Evolutionary conservation across 2,113 vertebrate genomes (phyloP).

Genomic region (Girardinichthys multiradiatus): DNA sequence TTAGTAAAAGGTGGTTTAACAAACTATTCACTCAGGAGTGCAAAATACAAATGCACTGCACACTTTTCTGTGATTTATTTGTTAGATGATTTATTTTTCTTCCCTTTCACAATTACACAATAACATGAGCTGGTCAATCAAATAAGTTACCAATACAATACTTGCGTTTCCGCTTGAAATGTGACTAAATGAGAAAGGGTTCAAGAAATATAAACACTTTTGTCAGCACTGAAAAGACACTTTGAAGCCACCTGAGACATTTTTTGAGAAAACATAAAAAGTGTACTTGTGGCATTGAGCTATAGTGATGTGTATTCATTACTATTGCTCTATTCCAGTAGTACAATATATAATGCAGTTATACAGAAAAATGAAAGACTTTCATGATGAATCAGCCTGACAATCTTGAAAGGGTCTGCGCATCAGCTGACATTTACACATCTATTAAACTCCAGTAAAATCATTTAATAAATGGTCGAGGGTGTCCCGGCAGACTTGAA

Average conservation of each 20-base stretch:
- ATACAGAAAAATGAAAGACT: slow-evolving; percentile 15
- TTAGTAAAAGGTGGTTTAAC: too few species aligned
- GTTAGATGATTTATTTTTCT: background rate
- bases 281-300: slow-evolving; percentile 3
- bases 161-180: background rate
- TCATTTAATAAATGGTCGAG: slow-evolving; percentile 67
- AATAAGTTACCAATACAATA: background rate
- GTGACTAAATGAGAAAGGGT: too few species aligned
- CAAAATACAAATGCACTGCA: background rate
- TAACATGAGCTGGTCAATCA: background rate
- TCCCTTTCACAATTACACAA: background rate
- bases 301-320: slow-evolving; percentile 1
- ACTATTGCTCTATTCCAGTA: background rate
- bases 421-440: slow-evolving; percentile 72
- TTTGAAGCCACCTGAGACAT: background rate
- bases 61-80: background rate
- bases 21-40: background rate
- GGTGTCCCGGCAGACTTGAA: slow-evolving; percentile 52
- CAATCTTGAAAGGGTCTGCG: slow-evolving; percentile 67
- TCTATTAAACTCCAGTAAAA: slow-evolving; percentile 62
- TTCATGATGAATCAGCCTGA: slow-evolving; percentile 70
- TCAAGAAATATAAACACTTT: too few species aligned
- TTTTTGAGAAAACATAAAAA: background rate
- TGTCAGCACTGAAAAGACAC: background rate
- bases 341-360: background rate